phyloP scores from a whole-genome alignment of 2,113 vertebrate species.

The Muscicapa adusta region DNA sequence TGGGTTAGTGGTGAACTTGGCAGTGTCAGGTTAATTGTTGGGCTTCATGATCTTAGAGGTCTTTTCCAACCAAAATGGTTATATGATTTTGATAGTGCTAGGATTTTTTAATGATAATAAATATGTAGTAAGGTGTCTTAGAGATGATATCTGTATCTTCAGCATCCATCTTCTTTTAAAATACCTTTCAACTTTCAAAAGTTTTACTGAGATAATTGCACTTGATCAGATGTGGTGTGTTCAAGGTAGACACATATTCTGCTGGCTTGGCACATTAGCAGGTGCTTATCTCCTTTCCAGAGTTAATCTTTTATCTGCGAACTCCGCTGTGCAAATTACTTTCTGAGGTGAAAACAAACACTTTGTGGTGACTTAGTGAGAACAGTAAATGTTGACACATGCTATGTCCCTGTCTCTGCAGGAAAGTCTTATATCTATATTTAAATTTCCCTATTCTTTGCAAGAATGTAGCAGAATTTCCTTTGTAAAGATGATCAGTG shows the following conservation, averaged over 20 bases:
- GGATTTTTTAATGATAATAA: background rate
- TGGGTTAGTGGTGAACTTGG: background rate
- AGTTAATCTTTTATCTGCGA: slow-evolving; percentile 5
- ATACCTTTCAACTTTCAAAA: background rate
- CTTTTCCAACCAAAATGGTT: background rate
- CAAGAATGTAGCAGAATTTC: background rate
- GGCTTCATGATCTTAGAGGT: background rate
- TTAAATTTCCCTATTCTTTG: background rate
- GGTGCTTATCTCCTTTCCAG: background rate
- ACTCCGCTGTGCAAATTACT: slow-evolving; percentile 1
- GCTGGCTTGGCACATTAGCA: background rate
- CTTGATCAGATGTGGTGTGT: background rate
- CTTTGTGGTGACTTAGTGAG: background rate
- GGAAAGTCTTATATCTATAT: background rate
- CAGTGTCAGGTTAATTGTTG: background rate
- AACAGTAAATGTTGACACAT: slow-evolving; percentile 1
- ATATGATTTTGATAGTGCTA: background rate
- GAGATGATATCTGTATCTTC: background rate
- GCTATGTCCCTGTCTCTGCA: background rate
- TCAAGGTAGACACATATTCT: background rate
- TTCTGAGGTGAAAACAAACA: background rate
- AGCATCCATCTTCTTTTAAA: background rate
- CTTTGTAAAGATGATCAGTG: background rate
- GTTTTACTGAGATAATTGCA: background rate
- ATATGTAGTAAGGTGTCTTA: background rate